These are phyloP conservation scores for Halichoerus grypus DNA, from an alignment of 2,113 vertebrate genomes.

Conservation along the genomic window DNA sequence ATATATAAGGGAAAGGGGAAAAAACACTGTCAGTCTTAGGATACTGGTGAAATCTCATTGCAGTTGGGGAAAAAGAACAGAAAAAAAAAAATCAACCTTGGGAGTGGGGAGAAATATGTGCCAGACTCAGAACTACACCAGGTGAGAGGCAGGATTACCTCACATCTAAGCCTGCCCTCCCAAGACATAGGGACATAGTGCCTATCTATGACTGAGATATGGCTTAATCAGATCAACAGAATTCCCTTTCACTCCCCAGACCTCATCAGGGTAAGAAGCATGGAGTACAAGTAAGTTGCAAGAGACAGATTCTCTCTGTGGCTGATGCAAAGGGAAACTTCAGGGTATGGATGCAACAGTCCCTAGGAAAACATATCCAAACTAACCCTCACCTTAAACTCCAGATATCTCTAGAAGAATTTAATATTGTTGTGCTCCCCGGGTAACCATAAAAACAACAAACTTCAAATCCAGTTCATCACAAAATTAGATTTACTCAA, in stretches of 20 bases:
- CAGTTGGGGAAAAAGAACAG: neutral
- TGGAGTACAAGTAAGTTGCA: neutral
- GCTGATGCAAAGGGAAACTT: neutral
- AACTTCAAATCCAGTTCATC: neutral
- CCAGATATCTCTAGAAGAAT: neutral
- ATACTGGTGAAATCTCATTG: neutral
- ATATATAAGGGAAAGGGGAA: neutral
- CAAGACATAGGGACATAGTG: neutral
- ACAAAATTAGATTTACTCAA: neutral
- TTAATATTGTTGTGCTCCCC: neutral
- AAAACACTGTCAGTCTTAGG: neutral
- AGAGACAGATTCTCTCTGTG: neutral
- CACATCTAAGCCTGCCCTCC: too few species aligned
- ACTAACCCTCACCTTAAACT: neutral
- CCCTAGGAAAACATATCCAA: neutral
- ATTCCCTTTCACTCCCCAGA: neutral
- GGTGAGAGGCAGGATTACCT: neutral
- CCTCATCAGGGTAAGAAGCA: neutral
- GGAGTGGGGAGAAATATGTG: neutral
- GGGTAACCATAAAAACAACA: neutral
- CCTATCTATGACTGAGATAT: neutral
- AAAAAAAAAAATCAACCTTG: neutral
- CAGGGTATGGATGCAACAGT: neutral
- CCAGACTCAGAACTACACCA: neutral
- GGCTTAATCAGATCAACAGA: neutral